Evolutionary conservation across 92 coral and sea anemone species (phyloP).

Genomic region (Nematostella vectensis): DNA sequence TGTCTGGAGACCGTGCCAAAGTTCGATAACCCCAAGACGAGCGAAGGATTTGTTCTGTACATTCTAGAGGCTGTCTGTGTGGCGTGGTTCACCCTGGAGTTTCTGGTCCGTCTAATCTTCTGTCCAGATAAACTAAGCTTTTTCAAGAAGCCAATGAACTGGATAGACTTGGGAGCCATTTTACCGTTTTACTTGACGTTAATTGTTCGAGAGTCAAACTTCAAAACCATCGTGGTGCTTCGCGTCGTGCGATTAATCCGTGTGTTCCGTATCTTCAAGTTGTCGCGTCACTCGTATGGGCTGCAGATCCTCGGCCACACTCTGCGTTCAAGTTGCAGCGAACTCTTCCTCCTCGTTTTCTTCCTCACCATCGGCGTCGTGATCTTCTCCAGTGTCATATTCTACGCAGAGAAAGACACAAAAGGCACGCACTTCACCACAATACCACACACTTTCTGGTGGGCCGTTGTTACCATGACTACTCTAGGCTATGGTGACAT

Average conservation of each 20-base stretch:
- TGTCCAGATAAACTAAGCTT: slow-evolving; percentile 82
- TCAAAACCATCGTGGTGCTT: slow-evolving; percentile 75
- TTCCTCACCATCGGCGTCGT: slow-evolving; percentile 94
- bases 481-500: slow-evolving; percentile 96
- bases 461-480: slow-evolving; percentile 99
- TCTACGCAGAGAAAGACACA: slow-evolving; percentile 84
- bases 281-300: slow-evolving; percentile 96
- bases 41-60: slow-evolving; percentile 44
- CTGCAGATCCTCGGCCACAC: slow-evolving; percentile 99
- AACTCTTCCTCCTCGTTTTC: slow-evolving; percentile 79
- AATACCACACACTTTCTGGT: slow-evolving; percentile 96
- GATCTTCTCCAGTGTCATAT: slow-evolving; percentile 84
- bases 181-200: slow-evolving; percentile 74
- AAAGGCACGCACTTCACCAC: slow-evolving; percentile 53
- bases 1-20: slow-evolving; percentile 87
- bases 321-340: slow-evolving; percentile 84
- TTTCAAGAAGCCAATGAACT: slow-evolving; percentile 86
- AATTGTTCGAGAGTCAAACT: slow-evolving; percentile 56
- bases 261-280: slow-evolving; percentile 84
- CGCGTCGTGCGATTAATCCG: slow-evolving; percentile 90
- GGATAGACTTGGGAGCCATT: slow-evolving; percentile 97
- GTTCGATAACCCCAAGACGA: slow-evolving; percentile 39
- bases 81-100: slow-evolving; percentile 79
- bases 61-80: slow-evolving; percentile 72
- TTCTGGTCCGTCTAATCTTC: slow-evolving; percentile 51